phyloP scores from a whole-genome alignment of 2,113 vertebrate species.

The Thamnaconus septentrionalis region DNA sequence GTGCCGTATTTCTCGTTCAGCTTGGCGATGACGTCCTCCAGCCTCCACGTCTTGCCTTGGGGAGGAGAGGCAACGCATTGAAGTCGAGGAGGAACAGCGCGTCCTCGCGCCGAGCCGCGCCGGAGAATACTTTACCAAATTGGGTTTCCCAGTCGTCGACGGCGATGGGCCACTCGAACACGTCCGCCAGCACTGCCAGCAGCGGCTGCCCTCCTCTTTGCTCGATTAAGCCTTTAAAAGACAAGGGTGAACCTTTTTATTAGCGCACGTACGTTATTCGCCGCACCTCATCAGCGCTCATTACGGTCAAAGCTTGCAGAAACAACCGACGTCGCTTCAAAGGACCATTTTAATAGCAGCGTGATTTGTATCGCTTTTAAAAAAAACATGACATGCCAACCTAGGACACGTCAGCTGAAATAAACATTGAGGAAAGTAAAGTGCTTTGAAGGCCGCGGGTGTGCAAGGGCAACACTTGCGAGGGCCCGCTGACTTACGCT shows the following conservation, averaged over 20 bases:
- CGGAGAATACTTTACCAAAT: conserved; percentile 73
- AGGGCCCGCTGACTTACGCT: conserved; percentile 80
- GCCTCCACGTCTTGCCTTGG: conserved; percentile 81
- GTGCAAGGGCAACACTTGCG: not conserved
- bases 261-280: too few species aligned
- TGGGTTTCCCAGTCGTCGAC: conserved; percentile 80
- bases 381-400: too few species aligned
- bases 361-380: too few species aligned
- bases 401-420: too few species aligned
- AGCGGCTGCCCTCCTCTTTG: conserved; percentile 84
- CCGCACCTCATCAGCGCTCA: too few species aligned
- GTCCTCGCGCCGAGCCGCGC: not conserved
- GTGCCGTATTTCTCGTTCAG: conserved; percentile 88
- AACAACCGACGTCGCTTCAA: too few species aligned
- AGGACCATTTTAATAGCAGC: too few species aligned
- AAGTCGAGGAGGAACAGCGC: not conserved
- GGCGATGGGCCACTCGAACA: conserved; percentile 91
- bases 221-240: conserved; percentile 81
- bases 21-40: conserved; percentile 83
- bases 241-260: conserved; percentile 3
- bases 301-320: too few species aligned
- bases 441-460: too few species aligned
- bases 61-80: not conserved
- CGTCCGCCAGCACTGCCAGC: conserved; percentile 76
- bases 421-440: too few species aligned